Conservation (phyloP, 1,140 invertebrate genomes). For the Theocolax elegans region DNA sequence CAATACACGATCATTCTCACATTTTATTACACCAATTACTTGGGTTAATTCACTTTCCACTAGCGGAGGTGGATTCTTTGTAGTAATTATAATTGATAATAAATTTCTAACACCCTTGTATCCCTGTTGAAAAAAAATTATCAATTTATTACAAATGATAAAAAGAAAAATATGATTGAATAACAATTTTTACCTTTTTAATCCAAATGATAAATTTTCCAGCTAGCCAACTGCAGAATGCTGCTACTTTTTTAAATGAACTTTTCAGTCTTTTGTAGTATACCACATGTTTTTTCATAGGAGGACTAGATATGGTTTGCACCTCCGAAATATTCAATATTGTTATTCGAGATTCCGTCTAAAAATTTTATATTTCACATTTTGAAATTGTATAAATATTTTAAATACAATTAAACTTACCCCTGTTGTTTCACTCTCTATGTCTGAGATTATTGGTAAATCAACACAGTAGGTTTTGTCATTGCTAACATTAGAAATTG, state of each 20-base stretch:
- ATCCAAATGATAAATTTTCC: constrained; percentile 42
- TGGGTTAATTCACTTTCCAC: constrained; percentile 37
- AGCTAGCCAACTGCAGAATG: constrained; percentile 47
- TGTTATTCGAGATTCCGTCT: constrained; percentile 5
- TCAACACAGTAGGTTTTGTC: background rate
- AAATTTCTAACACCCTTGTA: constrained; percentile 24
- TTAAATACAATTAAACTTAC: constrained; percentile 6
- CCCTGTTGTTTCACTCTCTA: background rate
- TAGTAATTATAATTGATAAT: constrained; percentile 18
- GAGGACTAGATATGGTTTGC: background rate
- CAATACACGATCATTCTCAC: constrained; percentile 47
- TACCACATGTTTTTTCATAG: constrained; percentile 2
- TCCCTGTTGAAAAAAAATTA: constrained; percentile 33
- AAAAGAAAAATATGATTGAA: constrained; percentile 8
- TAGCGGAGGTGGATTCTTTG: background rate
- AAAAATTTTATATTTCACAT: constrained; percentile 31
- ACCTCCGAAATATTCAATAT: constrained; percentile 3
- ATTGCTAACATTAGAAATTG: background rate
- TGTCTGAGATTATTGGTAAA: constrained; percentile 14
- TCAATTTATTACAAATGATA: constrained; percentile 15
- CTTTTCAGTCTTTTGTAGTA: constrained; percentile 30
- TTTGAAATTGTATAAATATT: background rate
- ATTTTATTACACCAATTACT: constrained; percentile 34
- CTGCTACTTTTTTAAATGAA: constrained; percentile 35
- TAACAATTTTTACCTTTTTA: constrained; percentile 48